Evolutionary conservation across 92 coral and sea anemone species (phyloP), one percentile per base, ranked within the genome.

Genomic region (Actinernus sp.): DNA sequence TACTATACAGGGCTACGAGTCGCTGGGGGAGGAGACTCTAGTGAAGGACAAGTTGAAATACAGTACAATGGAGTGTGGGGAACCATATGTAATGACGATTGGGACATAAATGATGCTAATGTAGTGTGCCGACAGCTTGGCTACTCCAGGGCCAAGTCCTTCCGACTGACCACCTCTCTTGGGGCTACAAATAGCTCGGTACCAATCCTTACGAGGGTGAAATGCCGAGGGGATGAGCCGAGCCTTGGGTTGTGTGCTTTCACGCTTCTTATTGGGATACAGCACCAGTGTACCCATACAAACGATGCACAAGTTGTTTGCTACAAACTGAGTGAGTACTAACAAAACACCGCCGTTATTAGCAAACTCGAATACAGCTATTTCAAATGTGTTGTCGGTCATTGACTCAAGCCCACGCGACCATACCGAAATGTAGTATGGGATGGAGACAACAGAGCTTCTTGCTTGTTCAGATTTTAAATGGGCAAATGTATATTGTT

Each of bases 51-150:
- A 20, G 65, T 79, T 32, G 49, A 60, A 31, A 61, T 79, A 11
- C 31, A 27, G 7, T 57, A 53, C 22, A 3, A 27, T 16, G 74
- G 61, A 3, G 6, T 17, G n/a, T 70, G 79, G 79, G 57, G 58
- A 2, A 56, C 65, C 24, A 62, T 79, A 11, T 79, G 86, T 62
- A 74, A 65, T 21, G 24, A 10, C 0, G 58, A 50, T 29, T 79
- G 73, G 79, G 51, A 62, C 29, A 53, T 79, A 23, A 51, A 61
- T 13, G 68, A 40, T 26, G 86, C 73, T 14, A 36, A 50, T 20
- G 73, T 79, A 0, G 79, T 54, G 7, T 79, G 86, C 40, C 55
- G 71, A 18, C 55, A 79, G 16, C 61, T 79, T 13, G 86, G 86
- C 3, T 71, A 17, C 40, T 23, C 25, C 41, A 68, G 37, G 30